These are phyloP conservation scores for Takifugu rubripes DNA, from an alignment of 2,797 vertebrate species.

Conservation along the genomic window DNA sequence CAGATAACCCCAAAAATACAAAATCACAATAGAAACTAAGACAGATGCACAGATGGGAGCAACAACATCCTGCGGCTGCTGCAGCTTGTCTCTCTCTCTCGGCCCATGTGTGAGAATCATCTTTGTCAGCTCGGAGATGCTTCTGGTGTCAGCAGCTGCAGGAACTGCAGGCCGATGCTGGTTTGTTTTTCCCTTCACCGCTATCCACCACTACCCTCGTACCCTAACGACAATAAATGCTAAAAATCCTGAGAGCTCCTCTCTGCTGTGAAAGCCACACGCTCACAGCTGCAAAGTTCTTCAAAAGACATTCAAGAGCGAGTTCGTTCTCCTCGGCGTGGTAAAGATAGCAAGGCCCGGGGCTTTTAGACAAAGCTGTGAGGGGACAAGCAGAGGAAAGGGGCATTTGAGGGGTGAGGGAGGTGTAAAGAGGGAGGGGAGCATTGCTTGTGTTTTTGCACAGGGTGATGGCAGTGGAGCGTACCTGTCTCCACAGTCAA, in stretches of 20 bases:
- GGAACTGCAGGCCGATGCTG: slow-evolving; percentile 12
- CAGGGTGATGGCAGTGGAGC: slow-evolving; percentile 44
- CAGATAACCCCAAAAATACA: not conserved
- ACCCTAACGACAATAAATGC: slow-evolving; percentile 4
- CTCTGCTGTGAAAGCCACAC: not conserved
- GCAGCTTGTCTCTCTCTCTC: slow-evolving; percentile 25
- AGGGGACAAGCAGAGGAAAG: slow-evolving; percentile 48
- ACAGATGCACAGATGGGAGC: not conserved
- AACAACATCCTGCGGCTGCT: slow-evolving; percentile 5
- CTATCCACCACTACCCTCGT: slow-evolving; percentile 10
- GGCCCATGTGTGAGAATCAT: slow-evolving; percentile 25
- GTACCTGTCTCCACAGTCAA: slow-evolving; percentile 59
- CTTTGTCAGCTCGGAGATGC: slow-evolving; percentile 13
- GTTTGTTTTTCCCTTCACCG: slow-evolving; percentile 5
- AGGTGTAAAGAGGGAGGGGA: slow-evolving; percentile 16
- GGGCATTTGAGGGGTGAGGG: slow-evolving; percentile 28
- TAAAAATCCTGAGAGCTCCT: slow-evolving; percentile 8
- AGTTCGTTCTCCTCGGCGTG: slow-evolving; percentile 33
- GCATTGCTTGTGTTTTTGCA: slow-evolving; percentile 43
- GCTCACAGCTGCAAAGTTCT: slow-evolving; percentile 11
- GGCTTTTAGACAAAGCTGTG: slow-evolving; percentile 48
- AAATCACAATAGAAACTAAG: not conserved
- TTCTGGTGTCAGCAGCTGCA: slow-evolving; percentile 29
- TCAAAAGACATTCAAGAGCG: slow-evolving; percentile 40
- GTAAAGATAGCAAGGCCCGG: slow-evolving; percentile 39